Base-by-base conservation (phyloP, 2,113 vertebrate species). In the Varanus salvator region DNA sequence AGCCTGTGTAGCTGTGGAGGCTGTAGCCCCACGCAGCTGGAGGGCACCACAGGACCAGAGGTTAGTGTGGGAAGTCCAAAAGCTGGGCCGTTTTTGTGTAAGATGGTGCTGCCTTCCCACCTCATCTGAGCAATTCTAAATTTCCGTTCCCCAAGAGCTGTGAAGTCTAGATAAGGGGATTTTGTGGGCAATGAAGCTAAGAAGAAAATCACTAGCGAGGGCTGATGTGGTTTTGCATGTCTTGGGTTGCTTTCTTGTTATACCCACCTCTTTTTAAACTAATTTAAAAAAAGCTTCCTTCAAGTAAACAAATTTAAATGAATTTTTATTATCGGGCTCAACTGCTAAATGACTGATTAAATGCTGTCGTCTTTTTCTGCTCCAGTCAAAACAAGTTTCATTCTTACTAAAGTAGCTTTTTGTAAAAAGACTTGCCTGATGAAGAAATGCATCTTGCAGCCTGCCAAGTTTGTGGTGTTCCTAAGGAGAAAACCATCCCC, bases 331-430 rank as follows among this genome's bases (percentile, higher is more conserved):
- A 84, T 0, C 92, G 80, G 86, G 0, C 90, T 94, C 84, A 95
- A 75, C 90, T 90, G 92, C 66, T 38, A 82, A 87, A 89, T 88
- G 92, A 83, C 91, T 82, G 66, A 82, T 85, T 72, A 82, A 87
- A 80, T 25, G 80, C 6, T 23, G 6, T 17, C 64, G 38, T 83
- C 38, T 64, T 64, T 9, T 64, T 21, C 21, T 64, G 19, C 60
- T 64, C 71, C 86, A 89, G 71, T 88, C 91, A 74, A 75, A 82
- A 88, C 85, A 52, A 92, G 12, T 87, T 86, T 90, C 88, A 92
- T 89, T 23, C 31, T 0, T 0, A 71, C 75, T 92, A 90, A 95
- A 90, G 87, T 84, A 95, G 90, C 88, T 95, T 95, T 93, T 1
- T 48, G 92, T 78, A 86, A 82, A 64, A 25, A 52, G 88, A 78